Evolutionary conservation across 2,888 invertebrate genomes (phyloP), one percentile per base, ranked within the genome.

Genomic region (Abrostola tripartita): DNA sequence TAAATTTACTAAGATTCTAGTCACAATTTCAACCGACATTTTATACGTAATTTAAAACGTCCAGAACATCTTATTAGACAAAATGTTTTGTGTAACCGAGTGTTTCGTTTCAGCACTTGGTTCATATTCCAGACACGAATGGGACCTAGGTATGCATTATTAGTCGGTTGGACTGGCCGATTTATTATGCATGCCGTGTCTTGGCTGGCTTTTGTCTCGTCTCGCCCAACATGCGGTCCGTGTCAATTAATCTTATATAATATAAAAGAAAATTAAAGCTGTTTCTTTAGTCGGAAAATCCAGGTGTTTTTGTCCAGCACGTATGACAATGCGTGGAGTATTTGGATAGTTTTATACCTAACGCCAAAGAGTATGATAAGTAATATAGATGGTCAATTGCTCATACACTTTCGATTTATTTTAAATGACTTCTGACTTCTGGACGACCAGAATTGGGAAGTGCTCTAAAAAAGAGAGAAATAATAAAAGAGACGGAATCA

Each of bases 101-200:
- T 74, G 50, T 70, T 61, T 59, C 51, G 35, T 55, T 68, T 60
- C 38, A 59, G 49, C 47, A 51, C 37, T 58, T 63, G 54, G 42
- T 69, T 73, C 51, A 62, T 68, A 76, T 78, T 71, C 71, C 51
- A 67, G 65, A 61, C 79, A 74, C 76, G 71, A 54, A 53, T 52
- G 52, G 24, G 53, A 54, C 61, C 59, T 78, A 69, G 81, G 71
- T 74, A 73, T 79, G 78, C 69, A 76, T 74, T 77, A 80, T 77
- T 72, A 81, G 72, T 52, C 56, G 60, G 73, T 51, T 41, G 67
- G 71, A 61, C 57, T 51, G 42, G 42, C 56, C 36, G n/a, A 35
- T 59, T 76, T 66, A 65, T 69, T 78, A 76, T 76, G 78, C 75
- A 71, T 58, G 55, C 44, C 61, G 50, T 58, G 72, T 76, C 57